Base-by-base conservation (phyloP, 1,140 invertebrate genomes). In the Epicauta chinensis region DNA sequence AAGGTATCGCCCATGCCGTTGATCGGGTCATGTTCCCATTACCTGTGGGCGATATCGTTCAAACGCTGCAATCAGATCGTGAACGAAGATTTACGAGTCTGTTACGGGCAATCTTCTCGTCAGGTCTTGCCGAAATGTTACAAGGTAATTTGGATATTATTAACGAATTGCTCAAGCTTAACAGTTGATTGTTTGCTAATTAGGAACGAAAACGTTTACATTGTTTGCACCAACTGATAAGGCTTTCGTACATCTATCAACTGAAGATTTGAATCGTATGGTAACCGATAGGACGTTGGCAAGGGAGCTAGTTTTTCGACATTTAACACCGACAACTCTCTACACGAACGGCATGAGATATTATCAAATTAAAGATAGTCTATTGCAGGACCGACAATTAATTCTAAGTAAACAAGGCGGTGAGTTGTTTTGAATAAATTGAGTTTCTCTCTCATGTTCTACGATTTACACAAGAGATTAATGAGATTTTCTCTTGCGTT, bases 21-120 rank as follows among this genome's bases (percentile, higher is more conserved):
- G 89, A 92, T 68, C 76, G 88, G 52, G 89, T 93, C 0, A 87
- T 93, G 81, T 91, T 91, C 71, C 89, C 89, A 2, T 72, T 90
- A 50, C 87, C 87, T 0, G 87, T 89, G 11, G 89, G 87, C 13
- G 87, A 90, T 73, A 71, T 91, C 30, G 76, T 89, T 10, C 86
- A 89, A 65, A 90, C 87, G 0, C 71, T 91, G 29, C 84, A 88
- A 64, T 84, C 87, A 1, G 88, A 90, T 72, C 73, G 87, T 16
- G 87, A 90, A 61, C 75, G 81, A 41, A 73, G 87, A 53, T 91
- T 91, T 69, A 84, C 82, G 6, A 84, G 77, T 46, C 89, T 92
- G 74, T 69, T 92, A 6, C 82, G 83, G 63, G 81, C 87, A 1
- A 65, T 92, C 1, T 81, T 84, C 47, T 77, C 79, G 9, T 86